Percentiles rank a stretch among this genome's conserved stretches.
Conservation (phyloP, 2,113 vertebrate genomes). For the Rhinolophus ferrumequinum region DNA sequence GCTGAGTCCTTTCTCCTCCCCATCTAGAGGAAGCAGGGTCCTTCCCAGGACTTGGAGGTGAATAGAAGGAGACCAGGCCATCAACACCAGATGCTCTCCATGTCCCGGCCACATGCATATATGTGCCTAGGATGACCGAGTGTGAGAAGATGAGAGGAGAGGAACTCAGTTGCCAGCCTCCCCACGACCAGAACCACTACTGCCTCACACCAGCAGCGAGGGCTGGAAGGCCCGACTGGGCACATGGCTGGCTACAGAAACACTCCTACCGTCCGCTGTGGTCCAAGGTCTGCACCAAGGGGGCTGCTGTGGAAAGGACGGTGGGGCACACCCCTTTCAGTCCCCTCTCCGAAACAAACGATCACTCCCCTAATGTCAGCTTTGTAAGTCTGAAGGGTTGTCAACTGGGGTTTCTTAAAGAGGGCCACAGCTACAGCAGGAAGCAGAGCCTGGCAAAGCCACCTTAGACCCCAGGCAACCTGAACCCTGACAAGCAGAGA, state of each 20-base stretch:
- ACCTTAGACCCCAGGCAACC: not conserved
- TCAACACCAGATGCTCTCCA: not conserved
- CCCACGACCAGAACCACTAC: not conserved
- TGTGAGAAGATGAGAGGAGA: not conserved
- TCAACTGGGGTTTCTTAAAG: not conserved
- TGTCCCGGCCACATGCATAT: accelerated
- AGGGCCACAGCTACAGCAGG: not conserved
- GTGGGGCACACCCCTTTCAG: not conserved
- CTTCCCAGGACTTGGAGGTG: not conserved
- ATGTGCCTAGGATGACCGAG: not conserved
- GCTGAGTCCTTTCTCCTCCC: not conserved
- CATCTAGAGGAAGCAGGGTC: not conserved
- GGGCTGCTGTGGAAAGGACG: not conserved
- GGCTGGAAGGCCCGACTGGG: not conserved
- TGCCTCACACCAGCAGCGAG: not conserved
- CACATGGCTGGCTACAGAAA: not conserved
- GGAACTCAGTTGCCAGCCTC: not conserved
- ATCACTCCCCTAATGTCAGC: not conserved
- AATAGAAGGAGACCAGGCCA: not conserved
- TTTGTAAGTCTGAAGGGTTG: not conserved
- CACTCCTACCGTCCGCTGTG: not conserved
- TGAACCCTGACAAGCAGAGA: not conserved
- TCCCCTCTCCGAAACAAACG: not conserved
- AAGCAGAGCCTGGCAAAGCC: not conserved
- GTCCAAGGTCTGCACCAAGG: not conserved